phyloP scores from a whole-genome alignment of 2,888 invertebrate species.

The Rotaria sp. region DNA sequence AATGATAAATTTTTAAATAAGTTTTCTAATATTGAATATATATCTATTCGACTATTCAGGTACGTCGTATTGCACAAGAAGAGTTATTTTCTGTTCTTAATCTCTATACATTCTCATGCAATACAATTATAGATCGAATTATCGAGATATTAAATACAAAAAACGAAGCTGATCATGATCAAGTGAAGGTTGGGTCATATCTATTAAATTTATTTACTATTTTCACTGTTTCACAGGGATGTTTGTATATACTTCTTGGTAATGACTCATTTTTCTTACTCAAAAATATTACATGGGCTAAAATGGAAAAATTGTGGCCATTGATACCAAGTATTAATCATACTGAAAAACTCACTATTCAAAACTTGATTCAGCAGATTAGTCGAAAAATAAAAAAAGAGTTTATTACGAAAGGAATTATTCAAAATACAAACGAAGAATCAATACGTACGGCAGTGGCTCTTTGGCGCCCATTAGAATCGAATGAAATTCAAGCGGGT shows the following conservation, averaged over 20 bases:
- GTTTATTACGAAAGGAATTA: too few species aligned
- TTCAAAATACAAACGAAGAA: too few species aligned
- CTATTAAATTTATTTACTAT: neutral
- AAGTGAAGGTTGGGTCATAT: slow-evolving; percentile 61
- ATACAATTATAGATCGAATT: neutral
- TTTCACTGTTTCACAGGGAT: neutral
- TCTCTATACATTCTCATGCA: neutral
- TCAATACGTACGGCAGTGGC: neutral
- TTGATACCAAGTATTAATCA: slow-evolving; percentile 69
- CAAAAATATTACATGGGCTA: slow-evolving; percentile 70
- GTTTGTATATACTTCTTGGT: slow-evolving; percentile 48
- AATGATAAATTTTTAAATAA: slow-evolving; percentile 40
- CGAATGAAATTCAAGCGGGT: neutral
- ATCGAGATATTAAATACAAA: neutral
- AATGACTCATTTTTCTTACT: slow-evolving; percentile 58
- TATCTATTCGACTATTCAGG: neutral
- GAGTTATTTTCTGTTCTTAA: neutral
- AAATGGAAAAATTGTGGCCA: slow-evolving; percentile 69
- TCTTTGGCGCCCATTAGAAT: neutral
- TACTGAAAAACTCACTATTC: slow-evolving; percentile 68
- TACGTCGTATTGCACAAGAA: neutral
- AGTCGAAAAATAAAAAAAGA: neutral
- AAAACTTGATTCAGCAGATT: neutral
- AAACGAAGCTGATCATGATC: slow-evolving; percentile 59
- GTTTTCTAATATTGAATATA: neutral